Base-by-base conservation (phyloP, 2,888 invertebrate species). In the Amiota mariae region DNA sequence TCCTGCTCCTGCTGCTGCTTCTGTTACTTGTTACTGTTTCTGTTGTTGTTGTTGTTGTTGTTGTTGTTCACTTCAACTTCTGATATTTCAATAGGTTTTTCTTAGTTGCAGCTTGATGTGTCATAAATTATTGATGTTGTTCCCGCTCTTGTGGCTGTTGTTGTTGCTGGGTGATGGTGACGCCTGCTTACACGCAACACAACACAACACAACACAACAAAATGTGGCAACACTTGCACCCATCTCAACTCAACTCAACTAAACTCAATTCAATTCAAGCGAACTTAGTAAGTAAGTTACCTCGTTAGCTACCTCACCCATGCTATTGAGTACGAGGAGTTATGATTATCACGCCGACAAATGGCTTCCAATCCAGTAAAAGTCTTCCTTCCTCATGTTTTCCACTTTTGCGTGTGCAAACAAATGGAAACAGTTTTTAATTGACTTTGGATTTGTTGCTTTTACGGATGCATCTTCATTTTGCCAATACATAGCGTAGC, bases 391-490 rank as follows among this genome's bases (percentile, higher is more conserved):
- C 70, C 48, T 68, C 57, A 48, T 49, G 18, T 54, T 68, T 68
- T 56, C 54, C 49, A 61, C 59, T 63, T 63, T 63, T 47, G 56
- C 84, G 85, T 86, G 86, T 82, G 84, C 84, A 84, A 84, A 84
- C 86, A 84, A 84, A 84, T 84, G 86, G 82, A 68, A 63, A 84
- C 85, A 84, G 86, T 85, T 86, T 84, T 84, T 84, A 84, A 84
- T 84, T 84, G 84, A 84, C 84, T 84, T 86, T 85, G 84, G 79
- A 84, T 79, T 79, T 73, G 74, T 66, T 72, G 13, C 20, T 49
- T 66, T 70, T 70, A 71, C 57, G 57, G 47, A 49, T 20, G 67
- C 67, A 51, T n/a, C 54, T 68, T 54, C 67, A 67, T 59, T 59
- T 59, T 11, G 59, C 59, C 59, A 59, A 36, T 36, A 36, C 36